Base-by-base conservation (phyloP, 2,888 invertebrate genomes). In the Philaethria dido region DNA sequence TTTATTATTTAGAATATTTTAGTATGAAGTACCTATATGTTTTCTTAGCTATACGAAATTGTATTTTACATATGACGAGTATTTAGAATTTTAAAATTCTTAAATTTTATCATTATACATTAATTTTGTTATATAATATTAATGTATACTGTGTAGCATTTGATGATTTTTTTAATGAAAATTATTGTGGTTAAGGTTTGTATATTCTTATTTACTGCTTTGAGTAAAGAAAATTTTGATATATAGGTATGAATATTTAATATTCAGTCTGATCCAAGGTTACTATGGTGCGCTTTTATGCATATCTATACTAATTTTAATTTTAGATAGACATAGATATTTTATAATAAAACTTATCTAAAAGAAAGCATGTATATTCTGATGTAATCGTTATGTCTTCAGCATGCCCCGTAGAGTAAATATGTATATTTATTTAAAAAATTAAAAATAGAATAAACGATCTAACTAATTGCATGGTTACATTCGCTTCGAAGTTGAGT, bases 401-500 rank as follows among this genome's bases (percentile, higher is more conserved):
- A 82, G 92, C 92, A 92, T 92, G 92, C 74, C 75, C 77, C 77
- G 85, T 90, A 89, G 91, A 66, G 22, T 61, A 60, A 65, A 62
- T 36, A 55, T 39, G 50, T 63, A 61, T 64, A 61, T 68, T 69
- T 67, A 61, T 68, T 48, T 64, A 59, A 62, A 62, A 68, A 59
- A 5, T 66, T 47, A 33, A 68, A 36, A 61, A 45, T 48, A 63
- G 70, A 68, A 44, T 54, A 64, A 63, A 61, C 62, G 13, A 44
- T 61, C 62, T 71, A 82, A 83, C 85, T 87, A 88, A 87, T 88
- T 88, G 91, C 90, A 90, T 89, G 89, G 73, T 63, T 61, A 59
- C 33, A 79, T 82, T 79, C 84, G 87, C 88, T 87, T 75, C 77
- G 77, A 62, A 79, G 76, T 79, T 77, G 74, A 75, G 76, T 77